Base-by-base conservation (phyloP, 1,140 invertebrate species). In the Leucophenga varia region DNA sequence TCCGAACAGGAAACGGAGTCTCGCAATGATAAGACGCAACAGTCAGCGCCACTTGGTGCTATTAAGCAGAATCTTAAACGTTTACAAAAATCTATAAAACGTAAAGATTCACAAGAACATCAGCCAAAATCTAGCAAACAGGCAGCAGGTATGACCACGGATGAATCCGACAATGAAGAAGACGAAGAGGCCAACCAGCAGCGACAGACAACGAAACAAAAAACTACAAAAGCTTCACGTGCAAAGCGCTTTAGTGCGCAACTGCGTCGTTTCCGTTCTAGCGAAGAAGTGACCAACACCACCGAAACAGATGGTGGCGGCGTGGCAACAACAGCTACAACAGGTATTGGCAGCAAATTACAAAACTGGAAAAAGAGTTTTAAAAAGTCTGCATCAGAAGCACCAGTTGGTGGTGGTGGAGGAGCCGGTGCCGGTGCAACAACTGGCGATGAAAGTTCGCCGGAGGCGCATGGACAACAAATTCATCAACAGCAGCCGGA, bases 311-410 rank as follows among this genome's bases (percentile, higher is more conserved):
- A 40, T 14, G 10, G n/a, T n/a, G n/a, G n/a, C n/a, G n/a, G n/a
- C n/a, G n/a, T n/a, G n/a, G n/a, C n/a, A n/a, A n/a, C n/a, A n/a
- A n/a, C n/a, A n/a, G n/a, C 38, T 2, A 12, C 22, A 28, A 42
- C 25, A 12, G 35, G 35, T 16, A 4, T 37, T 7, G 16, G 20
- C 13, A 47, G 34, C 14, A 53, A 48, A 31, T 14, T 53, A 25
- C 35, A 44, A 9, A 39, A 25, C 16, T 53, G 51, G 51, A 53
- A 48, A 20, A 53, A 53, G 13, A 53, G 51, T 21, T 44, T 53
- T 28, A 48, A 48, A 18, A 21, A 17, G 3, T 44, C n/a, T n/a
- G n/a, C n/a, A n/a, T n/a, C n/a, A n/a, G n/a, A n/a, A n/a, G 22
- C 22, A 25, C n/a, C n/a, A n/a, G n/a, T n/a, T n/a, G n/a, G n/a